phyloP scores from a whole-genome alignment of 2,113 vertebrate genomes.

The Ceyx cyanopectus region DNA sequence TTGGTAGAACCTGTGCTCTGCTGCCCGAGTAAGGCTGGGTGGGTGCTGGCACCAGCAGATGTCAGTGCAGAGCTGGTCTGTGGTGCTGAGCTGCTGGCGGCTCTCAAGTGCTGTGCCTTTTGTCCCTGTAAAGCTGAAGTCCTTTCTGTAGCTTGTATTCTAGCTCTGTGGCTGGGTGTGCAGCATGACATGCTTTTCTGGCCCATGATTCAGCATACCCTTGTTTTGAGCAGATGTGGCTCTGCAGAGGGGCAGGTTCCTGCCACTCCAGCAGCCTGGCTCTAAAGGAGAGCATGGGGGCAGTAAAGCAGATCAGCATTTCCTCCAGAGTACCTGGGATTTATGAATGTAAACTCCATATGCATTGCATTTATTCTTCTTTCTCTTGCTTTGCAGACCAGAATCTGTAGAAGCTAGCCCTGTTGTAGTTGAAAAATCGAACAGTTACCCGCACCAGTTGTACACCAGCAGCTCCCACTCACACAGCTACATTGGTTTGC shows the following conservation, averaged over 20 bases:
- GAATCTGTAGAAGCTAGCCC: conserved; percentile 99
- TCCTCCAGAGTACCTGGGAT: background rate
- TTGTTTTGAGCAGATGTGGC: background rate
- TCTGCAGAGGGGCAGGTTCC: background rate
- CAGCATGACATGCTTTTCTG: background rate
- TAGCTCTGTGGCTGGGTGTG: background rate
- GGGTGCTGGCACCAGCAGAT: background rate
- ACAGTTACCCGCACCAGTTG: conserved; percentile 98
- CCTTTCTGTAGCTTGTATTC: background rate
- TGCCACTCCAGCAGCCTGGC: background rate
- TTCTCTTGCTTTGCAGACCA: conserved; percentile 84
- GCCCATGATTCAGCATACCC: background rate
- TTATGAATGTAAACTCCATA: background rate
- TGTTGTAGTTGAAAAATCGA: conserved; percentile 99
- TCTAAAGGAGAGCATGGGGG: background rate
- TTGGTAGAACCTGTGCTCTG: background rate
- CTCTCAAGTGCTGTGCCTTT: background rate
- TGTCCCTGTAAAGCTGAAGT: background rate
- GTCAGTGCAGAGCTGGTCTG: background rate
- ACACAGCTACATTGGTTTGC: conserved; percentile 99
- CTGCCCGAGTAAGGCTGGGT: background rate
- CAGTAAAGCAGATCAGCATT: background rate
- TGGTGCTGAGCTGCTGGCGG: background rate
- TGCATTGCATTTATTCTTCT: background rate
- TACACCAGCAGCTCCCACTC: conserved; percentile 97